Evolutionary conservation across 2,797 vertebrate genomes (phyloP).

Genomic region (Melanotaenia nigrans): DNA sequence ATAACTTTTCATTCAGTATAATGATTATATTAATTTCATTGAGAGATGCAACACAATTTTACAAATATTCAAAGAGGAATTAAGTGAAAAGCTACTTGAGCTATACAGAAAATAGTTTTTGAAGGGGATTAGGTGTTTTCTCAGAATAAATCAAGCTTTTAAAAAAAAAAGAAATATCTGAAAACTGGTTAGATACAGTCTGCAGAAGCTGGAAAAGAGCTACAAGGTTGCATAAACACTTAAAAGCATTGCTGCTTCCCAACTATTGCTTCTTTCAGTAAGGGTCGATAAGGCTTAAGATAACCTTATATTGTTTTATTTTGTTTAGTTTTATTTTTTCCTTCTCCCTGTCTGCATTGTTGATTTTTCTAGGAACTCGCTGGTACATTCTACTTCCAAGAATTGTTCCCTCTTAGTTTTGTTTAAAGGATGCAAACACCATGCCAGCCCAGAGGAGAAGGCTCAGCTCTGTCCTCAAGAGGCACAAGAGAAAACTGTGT

Average conservation of each 20-base stretch:
- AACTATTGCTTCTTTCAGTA: constrained; percentile 33
- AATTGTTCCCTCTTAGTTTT: constrained; percentile 66
- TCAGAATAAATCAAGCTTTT: constrained; percentile 9
- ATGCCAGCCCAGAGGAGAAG: constrained; percentile 38
- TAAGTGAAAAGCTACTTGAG: background rate
- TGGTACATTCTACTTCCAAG: constrained; percentile 70
- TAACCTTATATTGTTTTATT: constrained; percentile 49
- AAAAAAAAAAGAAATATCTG: background rate
- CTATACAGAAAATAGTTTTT: background rate
- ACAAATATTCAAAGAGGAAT: background rate
- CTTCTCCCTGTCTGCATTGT: constrained; percentile 44
- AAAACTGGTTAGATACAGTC: constrained; percentile 38
- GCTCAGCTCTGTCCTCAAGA: constrained; percentile 27
- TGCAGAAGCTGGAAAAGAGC: constrained; percentile 37
- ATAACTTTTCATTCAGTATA: constrained; percentile 3
- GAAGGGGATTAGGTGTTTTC: constrained; percentile 23
- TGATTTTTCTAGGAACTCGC: constrained; percentile 57
- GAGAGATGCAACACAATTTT: background rate
- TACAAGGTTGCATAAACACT: constrained; percentile 49
- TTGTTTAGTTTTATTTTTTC: constrained; percentile 1
- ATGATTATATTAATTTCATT: background rate
- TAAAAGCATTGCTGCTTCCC: constrained; percentile 19
- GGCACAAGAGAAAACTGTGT: constrained; percentile 16
- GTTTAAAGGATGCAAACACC: constrained; percentile 36
- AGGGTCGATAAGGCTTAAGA: constrained; percentile 37